These are phyloP conservation scores for Drosophila ercepeae DNA, from an alignment of 1,140 invertebrate genomes.

Conservation along the genomic window DNA sequence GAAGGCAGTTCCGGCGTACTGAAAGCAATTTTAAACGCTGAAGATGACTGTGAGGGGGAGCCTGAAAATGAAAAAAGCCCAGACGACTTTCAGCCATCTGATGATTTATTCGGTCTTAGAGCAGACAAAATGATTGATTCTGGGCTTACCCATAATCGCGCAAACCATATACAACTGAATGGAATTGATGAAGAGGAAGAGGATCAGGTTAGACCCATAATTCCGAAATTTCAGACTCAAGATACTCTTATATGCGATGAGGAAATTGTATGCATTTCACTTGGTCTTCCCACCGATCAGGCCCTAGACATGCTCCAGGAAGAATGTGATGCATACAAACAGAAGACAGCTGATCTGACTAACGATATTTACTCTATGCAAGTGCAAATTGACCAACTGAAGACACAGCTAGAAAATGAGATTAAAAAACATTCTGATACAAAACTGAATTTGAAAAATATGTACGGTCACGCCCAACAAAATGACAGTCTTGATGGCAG, in stretches of 20 bases:
- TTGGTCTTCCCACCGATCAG: slow-evolving; percentile 47
- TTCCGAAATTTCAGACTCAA: slow-evolving; percentile 30
- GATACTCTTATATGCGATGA: slow-evolving; percentile 19
- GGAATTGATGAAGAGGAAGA: slow-evolving; percentile 24
- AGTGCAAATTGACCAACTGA: slow-evolving; percentile 45
- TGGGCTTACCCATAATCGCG: slow-evolving; percentile 48
- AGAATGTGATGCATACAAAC: slow-evolving; percentile 67
- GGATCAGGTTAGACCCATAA: not conserved
- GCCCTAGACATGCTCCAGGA: slow-evolving; percentile 73
- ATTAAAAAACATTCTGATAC: not conserved
- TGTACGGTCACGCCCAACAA: slow-evolving; percentile 1
- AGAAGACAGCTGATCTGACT: slow-evolving; percentile 46
- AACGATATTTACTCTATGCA: slow-evolving; percentile 39
- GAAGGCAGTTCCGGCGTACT: slow-evolving; percentile 70
- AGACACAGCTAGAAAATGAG: slow-evolving; percentile 14
- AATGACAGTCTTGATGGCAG: slow-evolving; percentile 12
- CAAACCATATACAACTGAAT: slow-evolving; percentile 47
- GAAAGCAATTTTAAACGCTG: slow-evolving; percentile 73
- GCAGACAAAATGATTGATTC: slow-evolving; percentile 14
- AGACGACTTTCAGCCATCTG: not conserved
- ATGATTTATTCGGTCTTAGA: slow-evolving; percentile 2
- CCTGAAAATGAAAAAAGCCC: not conserved
- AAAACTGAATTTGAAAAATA: not conserved
- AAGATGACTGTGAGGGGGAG: slow-evolving; percentile 43
- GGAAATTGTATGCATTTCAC: not conserved